Evolutionary conservation across 2,797 vertebrate species (phyloP).

Genomic region (Danio jaintianensis): DNA sequence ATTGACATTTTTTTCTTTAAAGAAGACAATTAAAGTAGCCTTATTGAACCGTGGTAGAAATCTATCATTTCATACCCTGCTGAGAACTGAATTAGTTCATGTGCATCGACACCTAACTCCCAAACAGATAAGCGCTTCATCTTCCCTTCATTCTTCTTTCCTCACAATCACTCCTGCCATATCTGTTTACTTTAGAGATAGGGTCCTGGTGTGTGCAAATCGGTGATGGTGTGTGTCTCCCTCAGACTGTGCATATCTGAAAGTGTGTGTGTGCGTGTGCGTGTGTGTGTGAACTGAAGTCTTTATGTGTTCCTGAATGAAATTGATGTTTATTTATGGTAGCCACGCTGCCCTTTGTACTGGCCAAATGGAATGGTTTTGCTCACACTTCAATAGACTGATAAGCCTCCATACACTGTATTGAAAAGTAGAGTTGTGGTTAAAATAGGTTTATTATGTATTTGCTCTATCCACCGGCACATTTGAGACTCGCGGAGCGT

Average conservation of each 20-base stretch:
- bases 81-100: constrained; percentile 32
- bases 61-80: constrained; percentile 37
- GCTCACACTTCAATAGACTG: constrained; percentile 77
- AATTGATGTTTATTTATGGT: constrained; percentile 64
- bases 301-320: constrained; percentile 48
- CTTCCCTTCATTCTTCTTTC: constrained; percentile 8
- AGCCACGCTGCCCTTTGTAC: constrained; percentile 76
- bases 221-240: constrained; percentile 9
- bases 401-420: constrained; percentile 78
- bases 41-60: constrained; percentile 46
- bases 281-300: background rate
- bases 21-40: constrained; percentile 26
- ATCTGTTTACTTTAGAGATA: constrained; percentile 15
- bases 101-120: constrained; percentile 35
- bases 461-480: constrained; percentile 64
- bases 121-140: constrained; percentile 14
- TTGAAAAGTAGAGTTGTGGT: constrained; percentile 62
- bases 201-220: background rate
- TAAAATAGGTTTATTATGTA: constrained; percentile 70
- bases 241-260: constrained; percentile 16
- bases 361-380: constrained; percentile 71
- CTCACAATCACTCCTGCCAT: constrained; percentile 19
- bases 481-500: constrained; percentile 30
- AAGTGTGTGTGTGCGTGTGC: background rate
- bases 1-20: background rate